phyloP scores from a whole-genome alignment of 2,113 vertebrate genomes.

The Shinisaurus crocodilurus region DNA sequence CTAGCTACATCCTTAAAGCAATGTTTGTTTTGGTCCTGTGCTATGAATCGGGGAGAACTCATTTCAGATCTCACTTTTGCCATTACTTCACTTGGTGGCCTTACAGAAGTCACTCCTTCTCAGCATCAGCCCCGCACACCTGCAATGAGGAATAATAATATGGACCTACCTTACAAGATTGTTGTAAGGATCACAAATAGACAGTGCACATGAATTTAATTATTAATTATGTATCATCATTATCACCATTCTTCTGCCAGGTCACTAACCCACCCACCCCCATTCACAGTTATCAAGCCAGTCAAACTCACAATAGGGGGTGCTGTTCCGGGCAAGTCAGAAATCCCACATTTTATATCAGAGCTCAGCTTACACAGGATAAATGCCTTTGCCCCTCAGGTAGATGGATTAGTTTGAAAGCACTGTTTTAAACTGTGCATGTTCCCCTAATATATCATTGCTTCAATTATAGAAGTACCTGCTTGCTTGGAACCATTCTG shows the following conservation, averaged over 20 bases:
- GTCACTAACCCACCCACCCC: not conserved
- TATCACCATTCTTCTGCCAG: not conserved
- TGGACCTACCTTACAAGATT: too few relatives aligned
- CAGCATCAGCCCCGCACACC: not conserved
- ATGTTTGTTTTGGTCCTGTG: too few relatives aligned
- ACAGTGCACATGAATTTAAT: too few relatives aligned
- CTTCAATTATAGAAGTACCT: slow-evolving; percentile 10
- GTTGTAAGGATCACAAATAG: not conserved
- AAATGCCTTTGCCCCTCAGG: not conserved
- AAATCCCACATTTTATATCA: not conserved
- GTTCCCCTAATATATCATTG: not conserved
- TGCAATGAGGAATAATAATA: not conserved
- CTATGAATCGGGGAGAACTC: too few relatives aligned
- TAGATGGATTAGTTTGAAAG: not conserved
- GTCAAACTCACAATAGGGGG: not conserved
- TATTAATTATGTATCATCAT: too few relatives aligned
- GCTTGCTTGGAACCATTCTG: not conserved
- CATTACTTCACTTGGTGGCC: not conserved
- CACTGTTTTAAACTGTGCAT: not conserved
- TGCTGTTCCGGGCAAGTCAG: rapidly evolving
- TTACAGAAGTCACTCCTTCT: not conserved
- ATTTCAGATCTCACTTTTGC: not conserved
- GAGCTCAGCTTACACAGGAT: not conserved
- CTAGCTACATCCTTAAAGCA: too few relatives aligned
- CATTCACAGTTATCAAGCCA: not conserved